These are phyloP conservation scores for Coenonympha arcania DNA, from an alignment of 2,888 invertebrate species.

Conservation along the genomic window DNA sequence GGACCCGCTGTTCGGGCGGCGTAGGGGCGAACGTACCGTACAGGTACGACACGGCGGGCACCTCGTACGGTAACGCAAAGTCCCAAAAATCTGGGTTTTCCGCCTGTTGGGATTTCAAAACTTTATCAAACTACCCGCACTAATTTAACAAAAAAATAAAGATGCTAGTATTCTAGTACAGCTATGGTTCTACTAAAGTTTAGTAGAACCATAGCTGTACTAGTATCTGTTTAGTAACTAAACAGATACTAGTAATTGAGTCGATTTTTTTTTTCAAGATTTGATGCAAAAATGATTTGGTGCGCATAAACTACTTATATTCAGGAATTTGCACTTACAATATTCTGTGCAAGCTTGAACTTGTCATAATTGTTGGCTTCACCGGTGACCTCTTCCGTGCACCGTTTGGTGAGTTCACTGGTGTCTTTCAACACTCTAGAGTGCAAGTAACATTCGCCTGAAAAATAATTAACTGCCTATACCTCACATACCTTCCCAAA, in stretches of 20 bases:
- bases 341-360: conserved; percentile 9
- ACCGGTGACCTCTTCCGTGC: conserved; percentile 12
- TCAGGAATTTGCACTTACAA: no score
- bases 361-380: conserved; percentile 19
- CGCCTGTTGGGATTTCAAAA: conserved; percentile 33
- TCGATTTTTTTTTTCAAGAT: no score
- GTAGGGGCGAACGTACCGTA: conserved; percentile 65
- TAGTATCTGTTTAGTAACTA: no score
- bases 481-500: background rate
- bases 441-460: conserved; percentile 5
- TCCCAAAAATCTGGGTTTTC: conserved; percentile 51
- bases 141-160: no score
- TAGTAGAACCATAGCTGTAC: no score
- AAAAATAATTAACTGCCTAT: background rate
- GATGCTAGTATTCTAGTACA: no score
- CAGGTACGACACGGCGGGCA: conserved; percentile 47
- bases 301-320: no score
- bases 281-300: no score
- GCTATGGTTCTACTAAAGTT: no score
- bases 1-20: conserved; percentile 43
- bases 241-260: no score
- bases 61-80: conserved; percentile 43
- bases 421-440: conserved; percentile 7
- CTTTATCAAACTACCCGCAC: background rate
- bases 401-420: conserved; percentile 7